phyloP scores from a whole-genome alignment of 2,797 vertebrate species.

The Poecilia wingei region DNA sequence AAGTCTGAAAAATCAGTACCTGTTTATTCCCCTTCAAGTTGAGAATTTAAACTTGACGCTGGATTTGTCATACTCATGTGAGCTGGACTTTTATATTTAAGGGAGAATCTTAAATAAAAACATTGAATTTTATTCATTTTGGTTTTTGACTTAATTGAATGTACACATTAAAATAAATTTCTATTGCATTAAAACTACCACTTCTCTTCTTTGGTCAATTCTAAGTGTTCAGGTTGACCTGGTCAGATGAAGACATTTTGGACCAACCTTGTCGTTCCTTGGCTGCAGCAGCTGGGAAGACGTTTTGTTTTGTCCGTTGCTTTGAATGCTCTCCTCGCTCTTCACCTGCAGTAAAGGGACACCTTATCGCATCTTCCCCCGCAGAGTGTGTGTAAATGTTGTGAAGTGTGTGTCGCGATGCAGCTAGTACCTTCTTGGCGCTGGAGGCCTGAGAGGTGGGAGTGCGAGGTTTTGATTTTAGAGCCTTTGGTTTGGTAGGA shows the following conservation, averaged over 20 bases:
- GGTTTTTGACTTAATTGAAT: background rate
- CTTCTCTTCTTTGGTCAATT: background rate
- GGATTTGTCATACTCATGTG: background rate
- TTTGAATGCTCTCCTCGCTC: slow-evolving; percentile 64
- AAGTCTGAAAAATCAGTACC: background rate
- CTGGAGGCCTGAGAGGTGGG: slow-evolving; percentile 47
- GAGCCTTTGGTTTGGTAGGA: slow-evolving; percentile 65
- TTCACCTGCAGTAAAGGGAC: slow-evolving; percentile 64
- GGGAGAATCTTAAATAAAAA: background rate
- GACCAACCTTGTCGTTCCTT: slow-evolving; percentile 74
- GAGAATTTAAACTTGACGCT: background rate
- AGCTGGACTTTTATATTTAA: background rate
- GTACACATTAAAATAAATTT: background rate
- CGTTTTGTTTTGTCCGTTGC: slow-evolving; percentile 73
- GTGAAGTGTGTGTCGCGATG: background rate
- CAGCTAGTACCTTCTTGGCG: slow-evolving; percentile 76
- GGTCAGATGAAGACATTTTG: background rate
- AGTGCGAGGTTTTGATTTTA: slow-evolving; percentile 67
- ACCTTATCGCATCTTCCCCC: too few species aligned
- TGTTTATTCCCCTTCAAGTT: background rate
- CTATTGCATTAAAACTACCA: background rate
- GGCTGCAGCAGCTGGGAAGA: slow-evolving; percentile 57
- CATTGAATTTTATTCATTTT: background rate
- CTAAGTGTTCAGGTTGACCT: background rate
- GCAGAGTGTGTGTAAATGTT: background rate